A percentile compares a stretch with the other conserved stretches of the same genome.
These are phyloP conservation scores for Apamea monoglypha DNA, from an alignment of 2,888 invertebrate species.

Conservation along the genomic window DNA sequence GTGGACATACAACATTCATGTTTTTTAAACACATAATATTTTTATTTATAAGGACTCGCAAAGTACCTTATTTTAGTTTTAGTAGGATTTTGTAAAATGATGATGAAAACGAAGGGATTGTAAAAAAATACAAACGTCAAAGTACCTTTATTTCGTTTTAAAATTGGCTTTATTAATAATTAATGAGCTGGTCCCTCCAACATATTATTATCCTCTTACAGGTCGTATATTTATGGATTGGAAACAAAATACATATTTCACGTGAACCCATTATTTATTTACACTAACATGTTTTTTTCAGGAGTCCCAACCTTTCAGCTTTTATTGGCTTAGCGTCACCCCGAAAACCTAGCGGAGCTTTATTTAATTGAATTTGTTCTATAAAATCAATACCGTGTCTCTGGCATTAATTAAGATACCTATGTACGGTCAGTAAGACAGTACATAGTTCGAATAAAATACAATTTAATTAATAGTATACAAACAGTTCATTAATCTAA, in stretches of 20 bases:
- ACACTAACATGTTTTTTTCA: slow-evolving; percentile 13
- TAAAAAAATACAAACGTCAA: neutral
- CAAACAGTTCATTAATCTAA: no score
- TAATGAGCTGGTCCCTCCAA: neutral
- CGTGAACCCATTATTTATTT: slow-evolving; percentile 6
- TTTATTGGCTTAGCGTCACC: slow-evolving; percentile 17
- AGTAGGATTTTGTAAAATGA: neutral
- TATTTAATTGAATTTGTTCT: neutral
- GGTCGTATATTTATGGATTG: neutral
- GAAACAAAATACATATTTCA: slow-evolving; percentile 2
- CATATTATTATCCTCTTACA: neutral
- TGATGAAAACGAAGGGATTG: neutral
- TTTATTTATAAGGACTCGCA: neutral
- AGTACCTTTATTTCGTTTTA: neutral
- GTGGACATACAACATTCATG: neutral
- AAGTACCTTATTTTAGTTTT: neutral
- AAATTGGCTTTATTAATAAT: neutral
- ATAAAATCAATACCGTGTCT: slow-evolving; percentile 8
- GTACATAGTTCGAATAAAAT: no score
- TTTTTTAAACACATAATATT: neutral
- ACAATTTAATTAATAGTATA: no score
- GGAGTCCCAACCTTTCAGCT: neutral
- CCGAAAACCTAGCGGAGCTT: neutral
- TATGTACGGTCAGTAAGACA: no score
- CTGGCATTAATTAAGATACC: neutral